Evolutionary conservation across 92 coral and sea anemone genomes (phyloP), one percentile per base, ranked within the genome.

Genomic region (Siderastrea radians): DNA sequence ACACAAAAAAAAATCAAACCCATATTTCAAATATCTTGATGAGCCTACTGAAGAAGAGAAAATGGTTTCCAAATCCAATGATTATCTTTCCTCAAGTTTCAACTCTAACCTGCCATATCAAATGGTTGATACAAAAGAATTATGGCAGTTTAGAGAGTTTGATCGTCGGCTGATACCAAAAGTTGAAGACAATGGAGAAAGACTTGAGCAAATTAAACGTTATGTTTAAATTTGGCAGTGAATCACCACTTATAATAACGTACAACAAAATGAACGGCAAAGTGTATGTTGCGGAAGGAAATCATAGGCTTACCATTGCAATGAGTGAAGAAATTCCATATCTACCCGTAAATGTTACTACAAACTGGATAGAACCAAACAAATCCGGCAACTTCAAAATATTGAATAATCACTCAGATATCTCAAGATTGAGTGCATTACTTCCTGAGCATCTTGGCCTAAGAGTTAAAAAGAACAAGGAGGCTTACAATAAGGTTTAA

Each of bases 111-210:
- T 83, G 5, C 78, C 87, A 6, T 86, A 68, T 68, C 90, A 86
- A 86, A 86, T 86, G 85, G 85, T 86, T 47, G 62, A 79, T 48
- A 68, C 85, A 1, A 70, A 47, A 13, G 78, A 86, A 57, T 62
- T 86, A 19, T 86, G 90, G 90, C 58, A 86, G 44, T 86, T 78
- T 44, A 86, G 61, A 26, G 90, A 86, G 73, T 86, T 86, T 86
- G 79, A 86, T 70, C 83, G 85, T 45, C 78, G 63, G 38, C 38
- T 26, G 38, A 26, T 26, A 26, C 89, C 84, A 63, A 85, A 85
- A 50, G 68, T 53, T 85, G 46, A 82, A 16, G 86, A 82, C 71
- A 60, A 38, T 64, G 83, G 82, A 9, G 66, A 15, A 64, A 19
- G 82, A 63, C 77, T 85, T 44, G 77, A 85, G 14, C 89, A 85